Conservation (phyloP, 1,140 invertebrate genomes). For the Bombus turneri region DNA sequence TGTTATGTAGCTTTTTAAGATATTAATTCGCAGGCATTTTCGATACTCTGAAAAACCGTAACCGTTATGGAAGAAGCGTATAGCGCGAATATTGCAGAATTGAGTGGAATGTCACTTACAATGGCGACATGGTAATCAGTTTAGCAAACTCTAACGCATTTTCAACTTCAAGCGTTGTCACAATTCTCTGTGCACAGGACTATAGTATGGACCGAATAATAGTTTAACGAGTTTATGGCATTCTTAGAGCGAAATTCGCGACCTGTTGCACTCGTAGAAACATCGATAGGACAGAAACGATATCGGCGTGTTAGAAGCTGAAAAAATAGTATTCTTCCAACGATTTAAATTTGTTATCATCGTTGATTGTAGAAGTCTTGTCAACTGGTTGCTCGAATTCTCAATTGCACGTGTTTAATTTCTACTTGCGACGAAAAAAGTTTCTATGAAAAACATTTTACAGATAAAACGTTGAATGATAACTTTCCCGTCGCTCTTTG, state of each 20-base stretch:
- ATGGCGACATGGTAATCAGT: neutral
- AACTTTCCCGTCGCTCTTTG: no score
- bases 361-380: neutral
- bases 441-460: no score
- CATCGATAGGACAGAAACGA: neutral
- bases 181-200: constrained; percentile 66
- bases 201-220: constrained; percentile 72
- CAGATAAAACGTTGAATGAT: no score
- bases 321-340: no score
- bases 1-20: no score
- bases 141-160: constrained; percentile 12
- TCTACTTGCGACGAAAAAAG: no score
- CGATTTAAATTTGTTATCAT: no score
- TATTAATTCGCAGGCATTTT: neutral
- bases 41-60: neutral
- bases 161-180: neutral
- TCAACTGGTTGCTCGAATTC: no score
- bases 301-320: no score
- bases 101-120: neutral
- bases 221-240: constrained; percentile 75
- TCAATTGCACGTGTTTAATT: no score
- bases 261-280: constrained; percentile 71
- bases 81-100: neutral
- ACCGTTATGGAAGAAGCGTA: neutral
- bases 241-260: constrained; percentile 72